phyloP scores from a whole-genome alignment of 2,888 invertebrate genomes.

The Cancer borealis region DNA sequence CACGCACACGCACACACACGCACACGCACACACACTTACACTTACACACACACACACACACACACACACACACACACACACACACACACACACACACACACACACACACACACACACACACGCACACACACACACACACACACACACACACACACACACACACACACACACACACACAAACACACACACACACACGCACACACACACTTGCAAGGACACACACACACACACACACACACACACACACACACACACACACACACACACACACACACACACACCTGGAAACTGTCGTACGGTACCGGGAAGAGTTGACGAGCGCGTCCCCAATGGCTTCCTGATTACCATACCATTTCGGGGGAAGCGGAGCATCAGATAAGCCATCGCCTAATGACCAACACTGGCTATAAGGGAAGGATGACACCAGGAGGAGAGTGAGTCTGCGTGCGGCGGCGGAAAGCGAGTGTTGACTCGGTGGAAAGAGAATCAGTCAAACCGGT shows the following conservation, averaged over 20 bases:
- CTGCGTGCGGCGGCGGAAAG: neutral
- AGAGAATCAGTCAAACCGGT: neutral
- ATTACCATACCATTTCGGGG: neutral
- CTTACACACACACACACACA: neutral
- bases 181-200: too few relatives aligned
- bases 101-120: too few relatives aligned
- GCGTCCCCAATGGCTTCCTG: neutral
- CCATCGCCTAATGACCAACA: neutral
- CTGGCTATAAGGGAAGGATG: neutral
- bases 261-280: too few relatives aligned
- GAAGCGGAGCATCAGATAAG: slow-evolving; percentile 28
- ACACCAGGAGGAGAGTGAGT: neutral
- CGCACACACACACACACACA: too few relatives aligned
- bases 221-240: too few relatives aligned
- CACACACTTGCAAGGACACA: too few relatives aligned
- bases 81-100: too few relatives aligned
- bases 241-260: too few relatives aligned
- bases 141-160: too few relatives aligned
- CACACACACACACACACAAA: too few relatives aligned
- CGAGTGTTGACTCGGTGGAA: neutral
- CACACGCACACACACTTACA: neutral
- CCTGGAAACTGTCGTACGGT: neutral
- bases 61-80: too few relatives aligned
- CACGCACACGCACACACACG: neutral
- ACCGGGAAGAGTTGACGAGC: neutral